phyloP scores from a whole-genome alignment of 2,888 invertebrate species.

The Leptopilina myrica region DNA sequence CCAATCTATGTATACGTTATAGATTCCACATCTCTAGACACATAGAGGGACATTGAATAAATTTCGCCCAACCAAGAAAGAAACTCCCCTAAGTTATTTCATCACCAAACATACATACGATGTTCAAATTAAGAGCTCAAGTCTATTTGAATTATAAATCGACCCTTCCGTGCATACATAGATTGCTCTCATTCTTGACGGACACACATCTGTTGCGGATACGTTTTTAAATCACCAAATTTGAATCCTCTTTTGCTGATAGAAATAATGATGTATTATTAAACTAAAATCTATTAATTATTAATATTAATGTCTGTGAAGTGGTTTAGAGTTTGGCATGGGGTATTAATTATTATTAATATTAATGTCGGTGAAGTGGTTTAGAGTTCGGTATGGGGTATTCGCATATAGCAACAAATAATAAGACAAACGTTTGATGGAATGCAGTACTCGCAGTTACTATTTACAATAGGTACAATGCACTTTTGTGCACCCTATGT shows the following conservation, averaged over 20 bases:
- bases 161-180: background rate
- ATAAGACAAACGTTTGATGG: too few species aligned
- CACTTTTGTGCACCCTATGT: slow-evolving; percentile 45
- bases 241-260: too few species aligned
- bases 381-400: too few species aligned
- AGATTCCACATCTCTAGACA: slow-evolving; percentile 49
- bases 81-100: slow-evolving; percentile 20
- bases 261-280: too few species aligned
- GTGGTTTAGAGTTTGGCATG: too few species aligned
- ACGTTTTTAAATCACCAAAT: too few species aligned
- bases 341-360: too few species aligned
- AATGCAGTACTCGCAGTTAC: too few species aligned
- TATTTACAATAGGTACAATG: background rate
- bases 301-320: too few species aligned
- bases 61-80: slow-evolving; percentile 47
- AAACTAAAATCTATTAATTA: too few species aligned
- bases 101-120: background rate
- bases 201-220: slow-evolving; percentile 9
- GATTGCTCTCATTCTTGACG: slow-evolving; percentile 12
- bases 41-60: slow-evolving; percentile 47
- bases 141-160: background rate
- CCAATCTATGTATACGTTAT: slow-evolving; percentile 48
- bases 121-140: background rate
- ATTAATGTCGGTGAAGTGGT: too few species aligned
- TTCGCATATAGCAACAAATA: too few species aligned